Conservation (phyloP, 2,888 invertebrate genomes). For the Drosophila meridionalis region DNA sequence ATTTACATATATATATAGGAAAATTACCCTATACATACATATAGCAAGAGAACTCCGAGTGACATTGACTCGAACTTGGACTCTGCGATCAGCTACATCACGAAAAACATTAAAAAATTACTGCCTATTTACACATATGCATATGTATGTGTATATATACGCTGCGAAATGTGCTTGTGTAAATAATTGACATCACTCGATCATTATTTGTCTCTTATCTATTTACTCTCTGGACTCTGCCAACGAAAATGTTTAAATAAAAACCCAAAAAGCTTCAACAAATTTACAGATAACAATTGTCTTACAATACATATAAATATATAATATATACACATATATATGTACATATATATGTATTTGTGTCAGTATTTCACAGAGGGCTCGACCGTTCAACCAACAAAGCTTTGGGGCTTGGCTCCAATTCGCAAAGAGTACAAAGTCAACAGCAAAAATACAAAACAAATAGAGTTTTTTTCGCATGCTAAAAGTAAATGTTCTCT, state of each 20-base stretch:
- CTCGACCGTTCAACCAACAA: constrained; percentile 50
- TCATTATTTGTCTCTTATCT: constrained; percentile 45
- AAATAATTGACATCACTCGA: constrained; percentile 50
- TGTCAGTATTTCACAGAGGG: constrained; percentile 50
- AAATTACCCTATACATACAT: constrained; percentile 9
- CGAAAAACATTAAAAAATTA: constrained; percentile 27
- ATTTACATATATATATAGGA: constrained; percentile 10
- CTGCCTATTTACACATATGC: background rate
- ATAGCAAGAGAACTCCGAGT: background rate
- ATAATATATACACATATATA: background rate
- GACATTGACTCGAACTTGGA: constrained; percentile 42
- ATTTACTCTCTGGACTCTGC: constrained; percentile 13
- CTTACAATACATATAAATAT: constrained; percentile 1
- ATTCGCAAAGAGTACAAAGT: constrained; percentile 60
- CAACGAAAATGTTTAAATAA: background rate
- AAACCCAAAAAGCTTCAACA: constrained; percentile 19
- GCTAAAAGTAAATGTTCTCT: background rate
- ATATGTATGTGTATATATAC: background rate
- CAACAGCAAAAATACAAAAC: constrained; percentile 19
- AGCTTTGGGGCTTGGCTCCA: constrained; percentile 46
- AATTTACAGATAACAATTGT: constrained; percentile 38
- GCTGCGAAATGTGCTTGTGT: constrained; percentile 22
- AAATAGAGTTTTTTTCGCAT: background rate
- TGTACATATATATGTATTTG: constrained; percentile 12
- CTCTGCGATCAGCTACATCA: constrained; percentile 20